Evolutionary conservation across 2,888 invertebrate genomes (phyloP).

Genomic region (Lithophane socia): DNA sequence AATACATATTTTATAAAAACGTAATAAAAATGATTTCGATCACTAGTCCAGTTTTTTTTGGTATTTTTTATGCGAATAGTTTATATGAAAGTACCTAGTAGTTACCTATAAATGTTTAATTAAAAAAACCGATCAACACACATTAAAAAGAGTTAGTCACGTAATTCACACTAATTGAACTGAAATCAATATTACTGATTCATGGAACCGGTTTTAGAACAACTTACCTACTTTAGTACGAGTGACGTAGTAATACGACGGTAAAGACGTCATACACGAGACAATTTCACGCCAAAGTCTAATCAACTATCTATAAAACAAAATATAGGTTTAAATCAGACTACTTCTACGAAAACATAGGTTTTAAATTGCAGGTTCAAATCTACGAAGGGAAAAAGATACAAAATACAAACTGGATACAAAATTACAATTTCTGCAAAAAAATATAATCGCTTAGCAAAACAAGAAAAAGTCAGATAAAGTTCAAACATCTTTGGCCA

Average conservation of each 20-base stretch:
- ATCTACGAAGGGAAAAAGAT: constrained; percentile 34
- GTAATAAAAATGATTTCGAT: not conserved
- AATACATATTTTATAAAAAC: not conserved
- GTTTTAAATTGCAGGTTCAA: constrained; percentile 14
- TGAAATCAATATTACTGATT: constrained; percentile 20
- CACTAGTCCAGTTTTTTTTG: too few relatives aligned
- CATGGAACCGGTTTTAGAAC: constrained; percentile 17
- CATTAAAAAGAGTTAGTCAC: not conserved
- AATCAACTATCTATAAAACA: constrained; percentile 60
- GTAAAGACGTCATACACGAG: constrained; percentile 33
- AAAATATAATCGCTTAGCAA: constrained; percentile 56
- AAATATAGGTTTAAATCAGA: constrained; percentile 35
- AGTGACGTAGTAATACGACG: constrained; percentile 16
- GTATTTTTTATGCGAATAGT: too few relatives aligned
- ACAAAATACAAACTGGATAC: constrained; percentile 1
- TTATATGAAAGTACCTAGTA: not conserved
- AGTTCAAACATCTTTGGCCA: constrained; percentile 81
- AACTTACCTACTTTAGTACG: constrained; percentile 50
- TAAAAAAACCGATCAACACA: not conserved
- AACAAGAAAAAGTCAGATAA: constrained; percentile 20
- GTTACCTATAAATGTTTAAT: not conserved
- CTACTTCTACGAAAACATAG: constrained; percentile 43
- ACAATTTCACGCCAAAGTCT: constrained; percentile 39
- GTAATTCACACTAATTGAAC: constrained; percentile 11
- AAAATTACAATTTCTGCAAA: constrained; percentile 37